phyloP scores from a whole-genome alignment of 2,113 vertebrate species.

The Salvelinus namaycush region DNA sequence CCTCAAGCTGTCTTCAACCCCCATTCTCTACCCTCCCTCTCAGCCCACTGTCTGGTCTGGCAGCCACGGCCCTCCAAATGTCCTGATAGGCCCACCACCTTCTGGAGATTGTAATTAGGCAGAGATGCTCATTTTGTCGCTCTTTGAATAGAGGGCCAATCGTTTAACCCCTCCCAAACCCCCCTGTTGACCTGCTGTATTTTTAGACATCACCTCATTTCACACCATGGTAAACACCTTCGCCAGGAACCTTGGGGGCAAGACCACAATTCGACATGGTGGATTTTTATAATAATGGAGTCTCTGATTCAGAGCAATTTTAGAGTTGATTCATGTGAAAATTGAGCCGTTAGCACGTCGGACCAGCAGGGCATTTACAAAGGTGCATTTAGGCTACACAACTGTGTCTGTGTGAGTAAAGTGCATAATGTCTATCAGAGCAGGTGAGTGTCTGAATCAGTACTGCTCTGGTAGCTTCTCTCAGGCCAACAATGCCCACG shows the following conservation, averaged over 20 bases:
- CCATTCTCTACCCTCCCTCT: constrained; percentile 8
- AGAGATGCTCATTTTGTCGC: constrained; percentile 44
- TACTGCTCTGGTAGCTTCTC: no score
- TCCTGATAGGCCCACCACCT: constrained; percentile 28
- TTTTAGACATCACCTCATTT: constrained; percentile 64
- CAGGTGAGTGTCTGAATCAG: no score
- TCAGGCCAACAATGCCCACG: no score
- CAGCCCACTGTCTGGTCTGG: constrained; percentile 10
- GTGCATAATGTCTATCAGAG: no score
- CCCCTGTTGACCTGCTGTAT: constrained; percentile 37
- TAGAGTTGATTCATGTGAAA: not conserved
- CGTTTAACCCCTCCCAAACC: constrained; percentile 55
- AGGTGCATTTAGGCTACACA: no score
- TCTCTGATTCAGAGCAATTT: not conserved
- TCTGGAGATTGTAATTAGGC: constrained; percentile 31
- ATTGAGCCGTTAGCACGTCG: not conserved
- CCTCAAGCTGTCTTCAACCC: constrained; percentile 24
- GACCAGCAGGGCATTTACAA: no score
- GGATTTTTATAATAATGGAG: constrained; percentile 13
- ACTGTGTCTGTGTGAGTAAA: no score
- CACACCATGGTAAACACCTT: constrained; percentile 44
- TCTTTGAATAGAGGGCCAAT: constrained; percentile 54
- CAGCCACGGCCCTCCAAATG: constrained; percentile 18
- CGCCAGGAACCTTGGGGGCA: constrained; percentile 25
- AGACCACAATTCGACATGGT: constrained; percentile 5